Base-by-base conservation (phyloP, 2,888 invertebrate species). In the Tenthredo scrophulariae region DNA sequence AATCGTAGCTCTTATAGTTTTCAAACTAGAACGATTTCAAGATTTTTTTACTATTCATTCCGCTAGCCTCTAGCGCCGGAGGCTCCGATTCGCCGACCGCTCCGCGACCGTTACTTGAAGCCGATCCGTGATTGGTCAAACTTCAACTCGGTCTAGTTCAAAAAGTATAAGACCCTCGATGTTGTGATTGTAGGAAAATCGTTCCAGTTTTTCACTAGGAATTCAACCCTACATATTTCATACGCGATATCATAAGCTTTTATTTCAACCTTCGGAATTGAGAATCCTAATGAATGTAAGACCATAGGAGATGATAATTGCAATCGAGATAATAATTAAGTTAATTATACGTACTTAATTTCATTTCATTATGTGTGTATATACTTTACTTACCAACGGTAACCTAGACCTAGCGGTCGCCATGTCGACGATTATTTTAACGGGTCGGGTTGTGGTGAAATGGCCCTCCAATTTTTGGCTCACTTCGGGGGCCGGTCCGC, bases 361-460 rank as follows among this genome's bases (percentile, higher is more conserved):
- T 22, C 6, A 40, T 72, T 72, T 40, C 13, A 65, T 72, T 22
- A 72, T 40, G 4, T 65, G 15, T 65, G n/a, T 37, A 22, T 43
- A 18, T 58, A 85, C 91, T 91, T 15, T 58, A 85, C 91, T 91
- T 85, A 92, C 91, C 87, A 88, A 84, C n/a, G 90, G 89, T 50
- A 89, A 86, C 86, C 88, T 91, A 4, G 90, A 88, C 43, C 88
- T 90, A 22, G 87, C 83, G n/a, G 87, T 87, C 15, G 89, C 87
- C 84, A 89, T 85, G 37, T 90, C 89, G 46, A 90, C 87, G 67
- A 88, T 86, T 29, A 90, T 86, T 86, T 88, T 90, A 43, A 89
- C 88, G 18, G 88, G 89, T 79, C 90, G 89, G 84, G 89, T 91
- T 33, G 92, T 91, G 85, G 91, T 90, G 67, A 89, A 90, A 67